phyloP scores from a whole-genome alignment of 2,888 invertebrate genomes.

The Microctonus aethiopoides region DNA sequence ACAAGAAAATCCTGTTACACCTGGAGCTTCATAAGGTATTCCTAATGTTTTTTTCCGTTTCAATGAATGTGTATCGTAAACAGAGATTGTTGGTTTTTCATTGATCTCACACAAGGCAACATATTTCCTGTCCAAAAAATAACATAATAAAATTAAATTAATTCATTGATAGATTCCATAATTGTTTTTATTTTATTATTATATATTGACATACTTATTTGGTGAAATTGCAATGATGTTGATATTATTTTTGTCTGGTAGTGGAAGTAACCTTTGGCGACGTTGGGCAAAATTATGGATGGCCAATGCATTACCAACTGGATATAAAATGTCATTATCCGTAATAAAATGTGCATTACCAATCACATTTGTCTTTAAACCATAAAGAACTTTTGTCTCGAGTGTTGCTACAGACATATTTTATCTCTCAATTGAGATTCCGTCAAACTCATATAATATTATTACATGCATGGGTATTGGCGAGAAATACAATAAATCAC shows the following conservation, averaged over 20 bases:
- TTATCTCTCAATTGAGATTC: neutral
- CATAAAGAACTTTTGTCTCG: slow-evolving; percentile 74
- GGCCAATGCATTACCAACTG: slow-evolving; percentile 81
- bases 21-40: slow-evolving; percentile 72
- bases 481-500: no score
- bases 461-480: neutral
- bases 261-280: slow-evolving; percentile 79
- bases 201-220: slow-evolving; percentile 71
- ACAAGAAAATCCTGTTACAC: slow-evolving; percentile 75
- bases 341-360: slow-evolving; percentile 80
- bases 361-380: slow-evolving; percentile 73
- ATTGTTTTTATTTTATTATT: neutral
- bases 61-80: slow-evolving; percentile 79
- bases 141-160: neutral
- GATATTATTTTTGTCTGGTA: slow-evolving; percentile 76
- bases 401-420: slow-evolving; percentile 68
- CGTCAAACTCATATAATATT: neutral
- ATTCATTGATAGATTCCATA: no score
- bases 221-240: slow-evolving; percentile 75
- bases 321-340: slow-evolving; percentile 83
- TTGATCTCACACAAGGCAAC: slow-evolving; percentile 75
- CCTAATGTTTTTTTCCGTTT: slow-evolving; percentile 77
- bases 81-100: slow-evolving; percentile 74
- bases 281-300: slow-evolving; percentile 80
- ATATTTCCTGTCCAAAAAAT: slow-evolving; percentile 70